Base-by-base conservation (phyloP, 2,113 vertebrate species). In the Dicaeum eximium region DNA sequence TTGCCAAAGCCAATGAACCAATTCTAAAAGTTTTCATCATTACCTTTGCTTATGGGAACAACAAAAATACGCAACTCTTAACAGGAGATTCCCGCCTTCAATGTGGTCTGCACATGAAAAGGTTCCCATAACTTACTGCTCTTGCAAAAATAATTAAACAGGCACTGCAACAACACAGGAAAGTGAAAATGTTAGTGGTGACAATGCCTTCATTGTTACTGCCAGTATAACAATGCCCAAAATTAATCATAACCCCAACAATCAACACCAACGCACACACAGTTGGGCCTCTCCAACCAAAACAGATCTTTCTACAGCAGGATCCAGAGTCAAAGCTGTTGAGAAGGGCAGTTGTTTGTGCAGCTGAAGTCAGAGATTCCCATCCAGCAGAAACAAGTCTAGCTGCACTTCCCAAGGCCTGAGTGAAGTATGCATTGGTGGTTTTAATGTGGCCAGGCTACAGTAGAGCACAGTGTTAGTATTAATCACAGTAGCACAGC, bases 121-220 rank as follows among this genome's bases (percentile, higher is more conserved):
- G 48, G n/a, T 90, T 95, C 75, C 82, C 82, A 88, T 38, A 94
- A 61, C 40, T 11, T 45, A 65, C 20, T 2, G 7, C 53, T 94
- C 80, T 94, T 86, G 67, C 72, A 84, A 95, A 96, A 92, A 83
- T 58, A 90, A 90, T 93, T 90, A 88, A 91, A 78, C 1, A 6
- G 91, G 48, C 66, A 66, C 9, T 1, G 2, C n/a, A 84, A 73
- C 70, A 90, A 78, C 88, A 90, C 64, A 92, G 75, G 72, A 95
- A 96, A 96, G 75, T 75, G 72, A 90, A 92, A 95, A 96, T 37
- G 40, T 44, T 64, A 69, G 61, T 42, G 57, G 61, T 88, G 92
- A 88, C 60, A 94, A 90, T 57, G 64, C 61, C 72, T 86, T 71
- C 71, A 45, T 81, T 93, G 90, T 93, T 86, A 61, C 37, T 5